Conservation (phyloP, 64 coral and sea anemone species). For the Trachythela sp. region DNA sequence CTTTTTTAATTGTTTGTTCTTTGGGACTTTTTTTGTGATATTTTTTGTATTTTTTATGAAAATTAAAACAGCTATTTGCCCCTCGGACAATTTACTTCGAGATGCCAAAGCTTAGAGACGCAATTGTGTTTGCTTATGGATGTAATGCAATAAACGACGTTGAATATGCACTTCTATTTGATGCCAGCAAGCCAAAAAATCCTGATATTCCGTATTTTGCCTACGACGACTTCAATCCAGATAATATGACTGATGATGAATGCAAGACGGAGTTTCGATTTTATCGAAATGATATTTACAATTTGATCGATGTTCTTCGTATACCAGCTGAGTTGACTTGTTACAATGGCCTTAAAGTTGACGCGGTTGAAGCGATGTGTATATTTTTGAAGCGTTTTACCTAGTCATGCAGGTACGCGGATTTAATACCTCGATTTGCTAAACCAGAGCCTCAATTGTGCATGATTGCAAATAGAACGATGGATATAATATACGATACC, state of each 20-base stretch:
- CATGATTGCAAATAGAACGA: background rate
- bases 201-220: slow-evolving; percentile 5
- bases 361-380: slow-evolving; percentile 19
- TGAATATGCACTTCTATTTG: slow-evolving; percentile 33
- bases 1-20: too few species aligned
- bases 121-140: slow-evolving; percentile 31
- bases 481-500: background rate
- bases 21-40: too few species aligned
- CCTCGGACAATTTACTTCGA: background rate
- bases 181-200: slow-evolving; percentile 42
- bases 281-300: slow-evolving; percentile 31
- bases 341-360: slow-evolving; percentile 23
- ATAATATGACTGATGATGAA: slow-evolving; percentile 33
- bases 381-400: slow-evolving; percentile 44
- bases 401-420: background rate
- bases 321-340: slow-evolving; percentile 24
- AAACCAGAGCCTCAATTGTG: background rate
- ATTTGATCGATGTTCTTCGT: background rate
- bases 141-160: slow-evolving; percentile 16
- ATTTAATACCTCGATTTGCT: background rate
- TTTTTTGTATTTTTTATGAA: too few species aligned
- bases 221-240: slow-evolving; percentile 9
- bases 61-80: too few species aligned
- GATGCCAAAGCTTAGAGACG: slow-evolving; percentile 20
- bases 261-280: slow-evolving; percentile 41